Evolutionary conservation across 2,888 invertebrate species (phyloP).

Genomic region (Vesta saturnalis): DNA sequence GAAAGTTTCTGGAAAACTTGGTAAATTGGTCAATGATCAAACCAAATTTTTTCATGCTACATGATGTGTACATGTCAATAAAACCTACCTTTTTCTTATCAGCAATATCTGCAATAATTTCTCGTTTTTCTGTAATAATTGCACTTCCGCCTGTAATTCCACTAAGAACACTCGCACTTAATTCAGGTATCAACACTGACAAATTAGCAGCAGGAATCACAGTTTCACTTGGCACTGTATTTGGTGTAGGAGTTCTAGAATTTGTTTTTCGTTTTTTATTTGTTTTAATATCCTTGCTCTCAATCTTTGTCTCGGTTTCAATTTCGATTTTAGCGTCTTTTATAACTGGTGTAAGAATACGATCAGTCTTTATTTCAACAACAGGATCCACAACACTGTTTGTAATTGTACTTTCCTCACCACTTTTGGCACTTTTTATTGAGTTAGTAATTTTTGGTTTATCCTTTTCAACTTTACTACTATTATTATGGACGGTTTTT

Average conservation of each 20-base stretch:
- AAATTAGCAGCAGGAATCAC: constrained; percentile 39
- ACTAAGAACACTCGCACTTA: constrained; percentile 43
- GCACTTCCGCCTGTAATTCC: constrained; percentile 42
- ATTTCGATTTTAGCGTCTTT: constrained; percentile 35
- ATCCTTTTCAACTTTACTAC: constrained; percentile 45
- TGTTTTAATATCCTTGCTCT: constrained; percentile 52
- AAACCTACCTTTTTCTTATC: background rate
- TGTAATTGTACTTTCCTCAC: constrained; percentile 48
- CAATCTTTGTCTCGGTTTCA: constrained; percentile 35
- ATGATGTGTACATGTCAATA: background rate
- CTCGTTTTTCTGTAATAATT: constrained; percentile 39
- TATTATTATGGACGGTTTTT: constrained; percentile 55
- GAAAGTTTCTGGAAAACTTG: too few relatives aligned
- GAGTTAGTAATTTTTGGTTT: constrained; percentile 43
- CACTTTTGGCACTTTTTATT: constrained; percentile 53
- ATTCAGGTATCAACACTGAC: constrained; percentile 33
- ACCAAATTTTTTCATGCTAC: too few relatives aligned
- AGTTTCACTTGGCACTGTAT: constrained; percentile 46
- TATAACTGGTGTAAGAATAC: constrained; percentile 21
- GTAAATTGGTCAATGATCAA: too few relatives aligned
- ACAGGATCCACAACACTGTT: constrained; percentile 19
- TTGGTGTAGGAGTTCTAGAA: constrained; percentile 61
- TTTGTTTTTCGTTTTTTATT: constrained; percentile 60
- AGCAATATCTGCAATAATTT: constrained; percentile 22
- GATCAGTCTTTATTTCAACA: constrained; percentile 34